Evolutionary conservation across 2,113 vertebrate genomes (phyloP).

Genomic region (Corythornis vintsioides): DNA sequence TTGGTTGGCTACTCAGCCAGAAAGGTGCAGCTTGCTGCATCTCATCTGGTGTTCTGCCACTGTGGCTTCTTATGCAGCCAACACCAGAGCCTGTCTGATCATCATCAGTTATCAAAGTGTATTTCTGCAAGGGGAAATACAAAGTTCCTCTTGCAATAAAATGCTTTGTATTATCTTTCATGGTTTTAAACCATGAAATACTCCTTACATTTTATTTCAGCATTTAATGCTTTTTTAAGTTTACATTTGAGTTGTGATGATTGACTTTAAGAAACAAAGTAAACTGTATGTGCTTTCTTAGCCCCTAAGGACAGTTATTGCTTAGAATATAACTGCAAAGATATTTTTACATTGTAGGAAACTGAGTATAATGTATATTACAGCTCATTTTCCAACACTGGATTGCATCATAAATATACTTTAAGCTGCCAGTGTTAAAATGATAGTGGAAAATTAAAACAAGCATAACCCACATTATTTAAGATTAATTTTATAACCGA

Average conservation of each 20-base stretch:
- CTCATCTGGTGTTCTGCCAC: background rate
- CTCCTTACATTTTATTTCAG: background rate
- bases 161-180: background rate
- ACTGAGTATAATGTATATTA: constrained; percentile 22
- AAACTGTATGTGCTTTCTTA: constrained; percentile 17
- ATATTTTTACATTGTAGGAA: constrained; percentile 16
- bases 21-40: background rate
- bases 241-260: constrained; percentile 26
- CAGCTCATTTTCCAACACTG: constrained; percentile 11
- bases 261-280: constrained; percentile 42
- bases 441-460: constrained; percentile 65
- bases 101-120: background rate
- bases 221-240: constrained; percentile 12
- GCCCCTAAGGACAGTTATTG: constrained; percentile 29
- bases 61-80: background rate
- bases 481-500: constrained; percentile 54
- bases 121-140: background rate
- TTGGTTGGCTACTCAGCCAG: background rate
- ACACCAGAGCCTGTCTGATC: background rate
- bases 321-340: background rate
- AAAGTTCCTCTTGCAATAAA: background rate
- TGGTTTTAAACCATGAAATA: background rate
- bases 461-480: constrained; percentile 49
- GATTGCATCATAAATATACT: constrained; percentile 20
- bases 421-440: constrained; percentile 54